Conservation (phyloP, 53 echinoderm and acorn worm genomes). For the Stichopus horrens region DNA sequence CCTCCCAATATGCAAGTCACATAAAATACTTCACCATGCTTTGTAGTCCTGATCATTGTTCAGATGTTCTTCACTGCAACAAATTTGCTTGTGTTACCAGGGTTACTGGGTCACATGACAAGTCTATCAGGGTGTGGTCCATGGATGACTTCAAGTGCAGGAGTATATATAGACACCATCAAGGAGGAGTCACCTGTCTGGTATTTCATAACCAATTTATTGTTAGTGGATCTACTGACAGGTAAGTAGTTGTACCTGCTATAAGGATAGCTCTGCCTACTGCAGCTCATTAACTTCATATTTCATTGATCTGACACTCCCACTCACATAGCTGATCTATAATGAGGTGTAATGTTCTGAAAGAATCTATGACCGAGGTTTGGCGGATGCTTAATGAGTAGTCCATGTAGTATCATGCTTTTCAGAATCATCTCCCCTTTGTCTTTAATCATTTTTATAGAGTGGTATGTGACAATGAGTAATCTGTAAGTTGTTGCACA, state of each 20-base stretch:
- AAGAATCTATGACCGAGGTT: not conserved
- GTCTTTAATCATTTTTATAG: too few relatives aligned
- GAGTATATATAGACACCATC: constrained; percentile 66
- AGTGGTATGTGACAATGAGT: too few relatives aligned
- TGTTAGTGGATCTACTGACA: constrained; percentile 87
- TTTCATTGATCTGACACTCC: constrained; percentile 7
- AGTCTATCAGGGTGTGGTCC: constrained; percentile 86
- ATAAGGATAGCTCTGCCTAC: not conserved
- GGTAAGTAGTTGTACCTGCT: constrained; percentile 62
- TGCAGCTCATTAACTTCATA: not conserved
- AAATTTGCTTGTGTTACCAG: constrained; percentile 52
- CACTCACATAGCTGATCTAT: constrained; percentile 30
- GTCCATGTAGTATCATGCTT: too few relatives aligned
- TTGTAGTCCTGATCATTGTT: too few relatives aligned
- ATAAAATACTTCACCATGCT: too few relatives aligned
- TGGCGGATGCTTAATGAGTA: too few relatives aligned
- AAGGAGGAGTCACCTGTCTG: constrained; percentile 83
- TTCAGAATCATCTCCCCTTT: too few relatives aligned
- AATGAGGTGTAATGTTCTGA: constrained; percentile 19
- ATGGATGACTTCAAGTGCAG: constrained; percentile 72
- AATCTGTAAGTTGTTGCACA: too few relatives aligned
- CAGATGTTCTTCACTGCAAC: too few relatives aligned
- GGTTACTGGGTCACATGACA: constrained; percentile 94
- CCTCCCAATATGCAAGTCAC: too few relatives aligned
- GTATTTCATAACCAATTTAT: constrained; percentile 70